phyloP scores from a whole-genome alignment of 2,888 invertebrate species.

The Calliphora vomitoria region DNA sequence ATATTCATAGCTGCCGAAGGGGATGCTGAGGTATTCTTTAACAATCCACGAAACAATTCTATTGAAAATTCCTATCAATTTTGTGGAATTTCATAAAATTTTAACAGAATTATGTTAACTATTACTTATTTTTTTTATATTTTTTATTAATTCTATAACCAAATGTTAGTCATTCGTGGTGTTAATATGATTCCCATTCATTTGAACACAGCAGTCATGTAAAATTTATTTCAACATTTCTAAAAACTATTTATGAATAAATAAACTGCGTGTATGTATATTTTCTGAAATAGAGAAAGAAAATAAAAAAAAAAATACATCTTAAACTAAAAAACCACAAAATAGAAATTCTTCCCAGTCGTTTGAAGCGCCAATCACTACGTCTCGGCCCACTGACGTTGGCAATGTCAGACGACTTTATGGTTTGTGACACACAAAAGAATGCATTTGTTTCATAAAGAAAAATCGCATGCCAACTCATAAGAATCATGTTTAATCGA shows the following conservation, averaged over 20 bases:
- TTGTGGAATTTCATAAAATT: no score
- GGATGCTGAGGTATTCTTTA: no score
- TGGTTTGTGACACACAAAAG: conserved; percentile 66
- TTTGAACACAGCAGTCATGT: not conserved
- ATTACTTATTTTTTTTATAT: no score
- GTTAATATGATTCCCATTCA: not conserved
- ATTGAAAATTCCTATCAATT: no score
- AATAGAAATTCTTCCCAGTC: conserved; percentile 11
- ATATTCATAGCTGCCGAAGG: no score
- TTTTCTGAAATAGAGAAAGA: no score
- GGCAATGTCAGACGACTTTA: conserved; percentile 50
- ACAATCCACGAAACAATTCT: no score
- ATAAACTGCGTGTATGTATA: no score
- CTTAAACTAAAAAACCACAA: not conserved
- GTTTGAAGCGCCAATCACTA: conserved; percentile 31
- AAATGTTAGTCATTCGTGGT: not conserved
- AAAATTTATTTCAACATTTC: no score
- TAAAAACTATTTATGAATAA: no score
- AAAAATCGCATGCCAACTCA: conserved; percentile 68
- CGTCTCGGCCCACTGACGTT: conserved; percentile 45
- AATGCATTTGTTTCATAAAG: conserved; percentile 11
- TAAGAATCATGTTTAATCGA: conserved; percentile 71
- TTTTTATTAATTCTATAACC: no score
- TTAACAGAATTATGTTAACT: no score
- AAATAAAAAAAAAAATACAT: not conserved